These are phyloP conservation scores for Eupithecia dodoneata DNA, from an alignment of 2,888 invertebrate species.

Conservation along the genomic window DNA sequence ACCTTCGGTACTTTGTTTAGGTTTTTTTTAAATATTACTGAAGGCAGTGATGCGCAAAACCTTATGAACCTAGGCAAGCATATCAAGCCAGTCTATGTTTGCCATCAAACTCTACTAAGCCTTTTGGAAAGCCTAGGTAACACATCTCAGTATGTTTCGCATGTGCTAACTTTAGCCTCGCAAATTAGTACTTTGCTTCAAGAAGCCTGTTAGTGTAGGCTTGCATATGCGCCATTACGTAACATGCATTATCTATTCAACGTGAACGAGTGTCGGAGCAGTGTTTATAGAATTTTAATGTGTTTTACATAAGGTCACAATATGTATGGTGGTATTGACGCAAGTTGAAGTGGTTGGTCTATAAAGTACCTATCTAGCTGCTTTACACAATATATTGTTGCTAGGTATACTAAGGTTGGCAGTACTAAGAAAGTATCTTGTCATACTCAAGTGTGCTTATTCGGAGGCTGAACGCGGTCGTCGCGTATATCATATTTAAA, in stretches of 20 bases:
- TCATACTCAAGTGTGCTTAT: neutral
- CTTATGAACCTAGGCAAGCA: neutral
- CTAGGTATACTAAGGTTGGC: neutral
- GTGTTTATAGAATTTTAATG: conserved; percentile 71
- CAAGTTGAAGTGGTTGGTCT: conserved; percentile 34
- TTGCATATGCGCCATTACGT: conserved; percentile 51
- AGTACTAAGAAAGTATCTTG: neutral
- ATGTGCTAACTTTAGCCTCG: conserved; percentile 30
- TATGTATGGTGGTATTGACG: conserved; percentile 53
- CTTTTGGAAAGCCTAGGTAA: conserved; percentile 10
- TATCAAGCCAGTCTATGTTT: neutral
- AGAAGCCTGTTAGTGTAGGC: conserved; percentile 19
- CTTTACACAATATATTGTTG: neutral
- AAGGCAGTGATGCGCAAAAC: neutral
- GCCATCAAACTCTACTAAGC: neutral
- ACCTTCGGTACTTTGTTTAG: no score
- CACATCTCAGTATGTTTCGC: conserved; percentile 23
- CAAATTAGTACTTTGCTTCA: conserved; percentile 25
- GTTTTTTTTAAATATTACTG: neutral
- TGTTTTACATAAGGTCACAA: conserved; percentile 50
- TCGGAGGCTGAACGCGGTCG: neutral
- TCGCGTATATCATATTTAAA: neutral
- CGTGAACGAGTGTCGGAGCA: conserved; percentile 51
- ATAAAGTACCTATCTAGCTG: conserved; percentile 3
- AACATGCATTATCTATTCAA: conserved; percentile 62